Evolutionary conservation across 1,140 invertebrate species (phyloP), one percentile per base, ranked within the genome.

Genomic region (Orius insidiosus): DNA sequence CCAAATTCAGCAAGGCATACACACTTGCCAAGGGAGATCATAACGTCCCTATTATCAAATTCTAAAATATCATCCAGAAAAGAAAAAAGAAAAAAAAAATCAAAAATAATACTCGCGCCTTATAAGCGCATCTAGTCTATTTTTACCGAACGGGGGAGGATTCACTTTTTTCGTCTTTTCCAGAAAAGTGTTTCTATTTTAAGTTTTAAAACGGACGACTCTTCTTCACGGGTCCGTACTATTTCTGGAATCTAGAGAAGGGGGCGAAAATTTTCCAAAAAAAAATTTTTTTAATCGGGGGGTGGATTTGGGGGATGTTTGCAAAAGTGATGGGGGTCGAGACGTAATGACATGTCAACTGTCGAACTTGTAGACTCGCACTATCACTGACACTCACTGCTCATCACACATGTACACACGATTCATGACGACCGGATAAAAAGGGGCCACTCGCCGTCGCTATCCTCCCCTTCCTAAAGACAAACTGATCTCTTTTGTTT

Each of bases 401-500:
- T 31, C 19, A 38, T 37, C 15, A 37, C 10, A 38, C 37, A 19
- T 48, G n/a, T 24, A 32, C 38, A 41, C 24, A 16, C 34, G 33
- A 33, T 45, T 33, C 18, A 45, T 34, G 18, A 36, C n/a, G 14
- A 36, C n/a, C n/a, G n/a, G 14, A 36, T 36, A 36, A 36, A 11
- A 36, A 36, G n/a, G 35, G 35, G 14, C 35, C 14, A 15, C 34
- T 48, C 33, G 37, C 32, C 31, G 19, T 41, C 31, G 40, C 38
- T 11, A 37, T 18, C 34, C 38, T 48, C 46, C 34, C 37, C 30
- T 32, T 15, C 37, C 31, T 11, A 8, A 43, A 43, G 41, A 43
- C 41, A 43, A 43, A 43, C 41, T 43, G 41, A 43, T 43, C 41
- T 43, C 31, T 43, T 43, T 18, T 43, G 24, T 43, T 43, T 43